Evolutionary conservation across 2,888 invertebrate genomes (phyloP), one percentile per base, ranked within the genome.

Genomic region (Andrena bicolor): DNA sequence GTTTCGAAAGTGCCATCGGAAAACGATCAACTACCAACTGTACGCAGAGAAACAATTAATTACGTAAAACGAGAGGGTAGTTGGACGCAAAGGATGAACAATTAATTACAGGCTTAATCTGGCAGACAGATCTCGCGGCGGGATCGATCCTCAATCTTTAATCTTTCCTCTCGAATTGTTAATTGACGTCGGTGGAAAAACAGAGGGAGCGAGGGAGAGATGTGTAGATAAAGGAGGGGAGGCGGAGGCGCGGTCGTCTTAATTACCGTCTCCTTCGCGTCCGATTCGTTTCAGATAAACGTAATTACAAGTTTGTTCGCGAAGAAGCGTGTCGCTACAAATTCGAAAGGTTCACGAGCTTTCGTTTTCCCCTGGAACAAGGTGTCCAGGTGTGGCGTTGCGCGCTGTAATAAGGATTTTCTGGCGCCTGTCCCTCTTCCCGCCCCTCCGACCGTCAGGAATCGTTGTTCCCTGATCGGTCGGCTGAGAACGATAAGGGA

Each of bases 401-500:
- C 60, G 56, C 58, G 53, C 4, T 68, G 51, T 60, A 73, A 78
- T 65, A 61, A 61, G 66, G 61, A 74, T 73, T 72, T 64, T 63
- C 53, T 28, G 53, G 58, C 49, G 82, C 35, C 69, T 32, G 28
- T 68, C 35, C 51, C 2, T 65, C 13, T 28, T 10, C n/a, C 23
- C 16, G 3, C 56, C 73, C 71, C 51, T 61, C 28, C n/a, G 60
- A 73, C 49, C 78, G 74, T 66, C 77, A 56, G 69, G 68, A 80
- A 88, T 88, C 87, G 83, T 80, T 84, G 83, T 78, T 82, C 80
- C 56, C 74, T 75, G 89, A 88, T 88, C 88, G 89, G 80, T 74
- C 76, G 79, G 76, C 68, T 61, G 76, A 75, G 82, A 87, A 87
- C 89, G 89, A 88, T 88, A 88, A 88, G 89, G 76, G 88, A 83